Percentiles rank a stretch among this genome's conserved stretches.
Conservation (phyloP, 2,113 vertebrate genomes). For the Tachysurus fulvidraco region DNA sequence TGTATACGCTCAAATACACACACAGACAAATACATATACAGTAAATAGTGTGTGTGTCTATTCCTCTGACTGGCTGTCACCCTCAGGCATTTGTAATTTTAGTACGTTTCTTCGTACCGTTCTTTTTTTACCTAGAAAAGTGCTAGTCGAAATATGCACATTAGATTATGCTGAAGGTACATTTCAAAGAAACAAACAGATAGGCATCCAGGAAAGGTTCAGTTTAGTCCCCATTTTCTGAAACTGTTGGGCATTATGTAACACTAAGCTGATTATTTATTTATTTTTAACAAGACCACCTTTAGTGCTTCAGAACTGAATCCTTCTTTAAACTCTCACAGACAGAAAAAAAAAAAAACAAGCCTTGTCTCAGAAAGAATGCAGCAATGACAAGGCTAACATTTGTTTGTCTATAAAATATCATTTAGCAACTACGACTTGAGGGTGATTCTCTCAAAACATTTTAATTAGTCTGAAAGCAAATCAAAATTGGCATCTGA, state of each 20-base stretch:
- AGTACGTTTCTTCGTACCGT: no score
- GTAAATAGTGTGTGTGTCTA: no score
- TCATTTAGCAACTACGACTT: background rate
- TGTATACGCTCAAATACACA: no score
- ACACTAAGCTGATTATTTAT: background rate
- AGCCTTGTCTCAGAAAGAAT: background rate
- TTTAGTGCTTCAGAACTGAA: background rate
- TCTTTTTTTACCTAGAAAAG: background rate
- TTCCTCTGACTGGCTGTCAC: background rate
- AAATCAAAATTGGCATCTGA: conserved; percentile 15
- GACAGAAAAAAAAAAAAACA: no score
- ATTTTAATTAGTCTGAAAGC: conserved; percentile 13
- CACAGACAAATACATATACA: no score
- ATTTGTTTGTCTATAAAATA: background rate
- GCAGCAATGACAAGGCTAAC: background rate
- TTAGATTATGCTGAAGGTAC: background rate
- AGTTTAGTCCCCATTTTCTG: background rate
- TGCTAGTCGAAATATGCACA: background rate
- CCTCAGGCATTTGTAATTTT: background rate
- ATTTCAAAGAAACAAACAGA: background rate
- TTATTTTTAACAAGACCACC: background rate
- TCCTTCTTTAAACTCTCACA: background rate
- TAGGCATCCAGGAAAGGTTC: background rate
- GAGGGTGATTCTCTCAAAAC: conserved; percentile 2
- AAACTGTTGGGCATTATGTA: background rate